Conservation (phyloP, 2,113 vertebrate species). For the Larimichthys polyactis region DNA sequence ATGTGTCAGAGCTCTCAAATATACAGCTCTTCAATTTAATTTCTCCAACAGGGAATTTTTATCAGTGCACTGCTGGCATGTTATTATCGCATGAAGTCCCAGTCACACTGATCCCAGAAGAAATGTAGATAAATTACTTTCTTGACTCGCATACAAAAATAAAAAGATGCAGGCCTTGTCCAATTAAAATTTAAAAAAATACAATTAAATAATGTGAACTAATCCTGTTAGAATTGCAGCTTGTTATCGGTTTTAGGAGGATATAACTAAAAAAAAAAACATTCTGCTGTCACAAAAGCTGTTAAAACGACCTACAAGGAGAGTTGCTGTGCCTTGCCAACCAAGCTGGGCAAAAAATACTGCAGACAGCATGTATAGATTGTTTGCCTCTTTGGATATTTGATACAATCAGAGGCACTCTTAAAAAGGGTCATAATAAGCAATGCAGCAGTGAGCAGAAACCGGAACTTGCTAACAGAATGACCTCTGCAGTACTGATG, state of each 20-base stretch:
- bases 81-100: constrained; percentile 16
- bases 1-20: constrained; percentile 22
- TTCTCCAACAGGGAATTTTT: constrained; percentile 10
- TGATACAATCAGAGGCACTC: constrained; percentile 59
- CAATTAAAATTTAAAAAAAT: constrained; percentile 1
- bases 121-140: not conserved
- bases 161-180: not conserved
- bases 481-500: constrained; percentile 61
- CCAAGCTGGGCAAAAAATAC: constrained; percentile 42
- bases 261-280: not conserved
- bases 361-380: constrained; percentile 58
- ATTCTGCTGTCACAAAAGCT: constrained; percentile 35
- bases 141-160: not conserved
- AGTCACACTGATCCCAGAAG: constrained; percentile 22
- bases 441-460: constrained; percentile 40
- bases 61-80: constrained; percentile 2
- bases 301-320: constrained; percentile 25
- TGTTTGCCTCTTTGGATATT: constrained; percentile 58
- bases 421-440: constrained; percentile 56
- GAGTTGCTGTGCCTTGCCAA: constrained; percentile 34
- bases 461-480: constrained; percentile 50
- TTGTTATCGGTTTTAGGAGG: not conserved
- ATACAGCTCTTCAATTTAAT: constrained; percentile 19
- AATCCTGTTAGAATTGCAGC: not conserved
- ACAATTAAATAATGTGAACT: not conserved